phyloP scores from a whole-genome alignment of 2,113 vertebrate species.

The Rana temporaria region DNA sequence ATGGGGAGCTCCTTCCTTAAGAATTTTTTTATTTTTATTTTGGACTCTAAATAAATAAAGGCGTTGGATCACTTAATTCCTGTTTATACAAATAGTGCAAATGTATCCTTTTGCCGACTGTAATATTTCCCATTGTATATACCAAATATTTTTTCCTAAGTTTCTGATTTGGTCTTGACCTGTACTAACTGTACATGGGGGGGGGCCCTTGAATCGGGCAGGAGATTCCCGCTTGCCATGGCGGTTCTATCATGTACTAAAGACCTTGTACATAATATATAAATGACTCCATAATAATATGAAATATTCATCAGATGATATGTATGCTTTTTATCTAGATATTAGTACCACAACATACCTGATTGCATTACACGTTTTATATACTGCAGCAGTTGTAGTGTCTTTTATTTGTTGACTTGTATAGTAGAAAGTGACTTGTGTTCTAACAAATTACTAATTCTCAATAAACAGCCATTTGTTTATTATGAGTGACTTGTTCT shows the following conservation, averaged over 20 bases:
- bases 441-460: constrained; percentile 56
- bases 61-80: no score
- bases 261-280: constrained; percentile 33
- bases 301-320: neutral
- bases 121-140: constrained; percentile 12
- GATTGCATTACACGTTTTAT: constrained; percentile 28
- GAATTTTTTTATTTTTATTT: no score
- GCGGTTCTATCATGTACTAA: neutral
- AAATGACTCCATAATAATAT: neutral
- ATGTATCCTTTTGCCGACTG: no score
- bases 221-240: neutral
- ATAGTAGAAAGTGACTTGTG: constrained; percentile 56
- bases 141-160: constrained; percentile 3
- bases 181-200: neutral
- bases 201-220: neutral
- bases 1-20: no score
- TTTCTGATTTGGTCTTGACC: constrained; percentile 25
- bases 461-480: constrained; percentile 50
- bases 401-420: constrained; percentile 46
- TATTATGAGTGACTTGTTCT: constrained; percentile 6
- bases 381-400: constrained; percentile 31
- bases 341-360: constrained; percentile 11
- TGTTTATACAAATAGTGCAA: no score
- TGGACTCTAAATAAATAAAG: no score
- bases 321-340: constrained; percentile 49